Conservation (phyloP, 2,113 vertebrate genomes). For the Rhinoderma darwinii region DNA sequence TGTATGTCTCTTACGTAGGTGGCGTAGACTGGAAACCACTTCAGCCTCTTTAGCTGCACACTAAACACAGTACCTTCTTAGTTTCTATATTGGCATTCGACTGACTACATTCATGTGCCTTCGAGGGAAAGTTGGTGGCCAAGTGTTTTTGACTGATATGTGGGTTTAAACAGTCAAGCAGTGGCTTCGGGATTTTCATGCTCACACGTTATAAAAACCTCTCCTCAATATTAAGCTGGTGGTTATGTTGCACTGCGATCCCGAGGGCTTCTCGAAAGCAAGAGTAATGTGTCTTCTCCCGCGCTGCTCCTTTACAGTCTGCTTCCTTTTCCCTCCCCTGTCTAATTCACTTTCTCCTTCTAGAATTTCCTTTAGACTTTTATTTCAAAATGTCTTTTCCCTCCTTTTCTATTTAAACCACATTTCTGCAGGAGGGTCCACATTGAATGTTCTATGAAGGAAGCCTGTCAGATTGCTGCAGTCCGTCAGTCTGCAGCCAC, state of each 20-base stretch:
- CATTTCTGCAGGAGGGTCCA: slow-evolving; percentile 56
- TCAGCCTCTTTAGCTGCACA: too few relatives aligned
- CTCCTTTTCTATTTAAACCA: slow-evolving; percentile 48
- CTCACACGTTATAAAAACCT: neutral
- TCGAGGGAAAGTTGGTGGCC: neutral
- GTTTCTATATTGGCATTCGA: neutral
- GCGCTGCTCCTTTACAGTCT: slow-evolving; percentile 21
- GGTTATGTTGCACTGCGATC: neutral
- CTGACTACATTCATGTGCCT: neutral
- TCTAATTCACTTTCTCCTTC: slow-evolving; percentile 43
- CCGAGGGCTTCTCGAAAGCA: neutral
- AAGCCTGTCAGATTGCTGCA: slow-evolving; percentile 46
- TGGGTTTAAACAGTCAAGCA: neutral
- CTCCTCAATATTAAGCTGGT: neutral
- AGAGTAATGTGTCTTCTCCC: slow-evolving; percentile 34
- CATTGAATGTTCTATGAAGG: slow-evolving; percentile 56
- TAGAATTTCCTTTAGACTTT: slow-evolving; percentile 51
- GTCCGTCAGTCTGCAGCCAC: slow-evolving; percentile 51
- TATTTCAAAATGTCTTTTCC: slow-evolving; percentile 48
- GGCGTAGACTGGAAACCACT: too few relatives aligned
- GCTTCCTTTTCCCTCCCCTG: slow-evolving; percentile 13
- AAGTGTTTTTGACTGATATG: neutral
- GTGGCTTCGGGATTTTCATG: neutral
- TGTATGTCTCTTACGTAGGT: too few relatives aligned
- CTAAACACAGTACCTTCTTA: neutral